Conservation (phyloP, 2,888 invertebrate genomes). For the Drosophila ezoana region DNA sequence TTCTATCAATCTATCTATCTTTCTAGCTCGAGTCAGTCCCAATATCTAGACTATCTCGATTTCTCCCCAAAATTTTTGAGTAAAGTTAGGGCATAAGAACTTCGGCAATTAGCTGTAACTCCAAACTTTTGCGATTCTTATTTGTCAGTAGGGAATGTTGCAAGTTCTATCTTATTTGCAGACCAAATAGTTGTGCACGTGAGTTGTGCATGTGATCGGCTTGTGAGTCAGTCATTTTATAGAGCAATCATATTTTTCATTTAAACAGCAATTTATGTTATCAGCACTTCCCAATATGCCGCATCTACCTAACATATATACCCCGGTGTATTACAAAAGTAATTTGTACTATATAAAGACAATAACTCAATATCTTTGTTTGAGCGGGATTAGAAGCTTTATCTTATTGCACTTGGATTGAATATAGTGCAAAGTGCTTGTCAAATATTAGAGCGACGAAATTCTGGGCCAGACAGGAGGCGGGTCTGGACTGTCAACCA, state of each 20-base stretch:
- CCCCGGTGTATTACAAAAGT: too few relatives aligned
- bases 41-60: too few relatives aligned
- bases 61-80: too few relatives aligned
- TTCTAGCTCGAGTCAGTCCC: too few relatives aligned
- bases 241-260: slow-evolving; percentile 3
- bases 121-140: too few relatives aligned
- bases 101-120: too few relatives aligned
- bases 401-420: slow-evolving; percentile 6
- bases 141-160: background rate
- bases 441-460: background rate
- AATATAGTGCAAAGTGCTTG: slow-evolving; percentile 12
- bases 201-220: background rate
- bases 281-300: background rate
- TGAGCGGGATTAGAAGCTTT: background rate
- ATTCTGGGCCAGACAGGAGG: background rate
- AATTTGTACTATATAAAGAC: background rate
- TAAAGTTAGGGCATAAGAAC: too few relatives aligned
- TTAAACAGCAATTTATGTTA: slow-evolving; percentile 5
- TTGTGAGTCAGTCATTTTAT: slow-evolving; percentile 20
- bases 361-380: background rate
- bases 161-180: slow-evolving; percentile 25
- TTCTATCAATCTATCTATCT: too few relatives aligned
- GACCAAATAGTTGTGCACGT: slow-evolving; percentile 11
- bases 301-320: too few relatives aligned
- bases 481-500: slow-evolving; percentile 1